Evolutionary conservation across 2,888 invertebrate genomes (phyloP), one percentile per base, ranked within the genome.

Genomic region (Diarsia brunnea): DNA sequence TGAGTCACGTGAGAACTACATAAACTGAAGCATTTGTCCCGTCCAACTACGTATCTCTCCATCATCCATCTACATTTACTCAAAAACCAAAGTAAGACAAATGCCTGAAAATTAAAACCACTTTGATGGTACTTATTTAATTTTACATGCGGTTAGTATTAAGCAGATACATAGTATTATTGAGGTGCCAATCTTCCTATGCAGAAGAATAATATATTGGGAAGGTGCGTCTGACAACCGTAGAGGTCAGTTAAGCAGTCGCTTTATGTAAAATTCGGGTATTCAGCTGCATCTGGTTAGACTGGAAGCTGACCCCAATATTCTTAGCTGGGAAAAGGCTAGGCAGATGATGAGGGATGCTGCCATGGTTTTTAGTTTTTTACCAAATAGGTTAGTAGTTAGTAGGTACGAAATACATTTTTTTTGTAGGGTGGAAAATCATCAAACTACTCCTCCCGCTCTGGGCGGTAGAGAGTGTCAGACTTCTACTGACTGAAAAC

Each of bases 1-100:
- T 81, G 77, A 77, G n/a, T 77, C 77, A 58, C 27, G 19, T 55
- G 21, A 19, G 47, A 74, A 63, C 16, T 72, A 77, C 16, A 51
- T 55, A 43, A 78, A 55, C 24, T 55, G 78, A 74, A 31, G 21
- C n/a, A 27, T 47, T 0, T 2, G 24, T 24, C 16, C n/a, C 14
- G 10, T 10, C n/a, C 68, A 69, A 27, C 21, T 21, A n/a, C n/a
- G n/a, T n/a, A n/a, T n/a, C n/a, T n/a, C n/a, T n/a, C n/a, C n/a
- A n/a, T n/a, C n/a, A n/a, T n/a, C n/a, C 7, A 53, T 24, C 19
- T 10, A 24, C 31, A 4, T 4, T 19, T 21, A 71, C 31, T 21
- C 53, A 21, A 45, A 60, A 79, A 31, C 31, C n/a, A 58, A 70
- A 38, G 38, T 8, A 38, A 38, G 49, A 75, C 21, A 60, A 47